Evolutionary conservation across 2,888 invertebrate genomes (phyloP).

Genomic region (Lydus trimaculatus): DNA sequence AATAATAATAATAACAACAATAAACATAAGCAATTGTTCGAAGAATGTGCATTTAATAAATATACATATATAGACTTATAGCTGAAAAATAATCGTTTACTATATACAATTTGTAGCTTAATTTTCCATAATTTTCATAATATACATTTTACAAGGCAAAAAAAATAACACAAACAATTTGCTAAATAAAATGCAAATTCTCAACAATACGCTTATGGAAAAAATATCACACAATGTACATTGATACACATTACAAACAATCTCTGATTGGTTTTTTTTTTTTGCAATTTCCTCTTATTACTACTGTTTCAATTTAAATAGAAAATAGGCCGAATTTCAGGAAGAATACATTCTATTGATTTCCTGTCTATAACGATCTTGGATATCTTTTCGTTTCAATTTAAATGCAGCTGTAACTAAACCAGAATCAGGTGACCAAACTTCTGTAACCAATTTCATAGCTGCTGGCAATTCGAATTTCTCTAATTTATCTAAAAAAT

Average conservation of each 20-base stretch:
- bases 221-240: conserved; percentile 36
- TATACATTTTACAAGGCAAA: conserved; percentile 34
- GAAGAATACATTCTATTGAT: conserved; percentile 94
- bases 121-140: conserved; percentile 17
- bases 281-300: not conserved
- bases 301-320: conserved; percentile 2
- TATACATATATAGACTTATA: conserved; percentile 37
- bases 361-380: conserved; percentile 90
- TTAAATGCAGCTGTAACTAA: conserved; percentile 98
- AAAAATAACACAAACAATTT: too few relatives aligned
- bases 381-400: conserved; percentile 95
- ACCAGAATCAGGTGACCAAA: conserved; percentile 98
- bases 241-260: not conserved
- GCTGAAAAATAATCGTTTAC: conserved; percentile 1
- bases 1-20: conserved; percentile 1
- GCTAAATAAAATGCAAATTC: conserved; percentile 37
- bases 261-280: not conserved
- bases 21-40: conserved; percentile 36
- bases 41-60: conserved; percentile 32
- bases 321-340: conserved; percentile 65
- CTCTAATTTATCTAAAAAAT: conserved; percentile 79
- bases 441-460: conserved; percentile 86
- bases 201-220: conserved; percentile 40
- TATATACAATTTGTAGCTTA: conserved; percentile 9
- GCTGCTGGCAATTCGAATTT: conserved; percentile 93